These are phyloP conservation scores for Drosophila aff. DNA, from an alignment of 1,140 invertebrate species.

Conservation along the genomic window DNA sequence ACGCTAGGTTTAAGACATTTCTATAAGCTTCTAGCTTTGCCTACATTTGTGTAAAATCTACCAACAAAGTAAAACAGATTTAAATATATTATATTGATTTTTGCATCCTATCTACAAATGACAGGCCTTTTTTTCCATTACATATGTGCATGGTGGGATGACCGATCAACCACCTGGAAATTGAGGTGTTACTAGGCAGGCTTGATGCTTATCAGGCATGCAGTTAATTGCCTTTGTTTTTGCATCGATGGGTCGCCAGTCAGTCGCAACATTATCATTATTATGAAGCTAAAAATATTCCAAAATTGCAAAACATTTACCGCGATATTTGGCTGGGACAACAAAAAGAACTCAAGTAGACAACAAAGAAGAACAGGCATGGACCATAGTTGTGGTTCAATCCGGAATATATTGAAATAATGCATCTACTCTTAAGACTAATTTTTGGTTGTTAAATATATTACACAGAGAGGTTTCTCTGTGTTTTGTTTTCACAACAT, in stretches of 20 bases:
- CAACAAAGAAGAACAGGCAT: conserved; percentile 37
- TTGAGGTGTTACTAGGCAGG: conserved; percentile 30
- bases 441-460: neutral
- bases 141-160: neutral
- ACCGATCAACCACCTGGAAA: conserved; percentile 23
- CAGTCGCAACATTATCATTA: conserved; percentile 39
- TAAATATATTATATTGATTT: neutral
- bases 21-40: neutral
- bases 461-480: too few relatives aligned
- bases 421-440: neutral
- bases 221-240: conserved; percentile 20
- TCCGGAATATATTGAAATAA: neutral
- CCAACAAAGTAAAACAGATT: neutral
- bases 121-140: conserved; percentile 12
- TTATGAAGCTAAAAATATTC: conserved; percentile 39
- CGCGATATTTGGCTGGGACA: conserved; percentile 5
- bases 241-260: neutral
- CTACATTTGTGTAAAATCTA: neutral
- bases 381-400: conserved; percentile 1
- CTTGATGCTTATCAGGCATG: conserved; percentile 31
- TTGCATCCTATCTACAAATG: conserved; percentile 6
- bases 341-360: conserved; percentile 10
- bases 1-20: too few relatives aligned
- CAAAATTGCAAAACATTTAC: conserved; percentile 34
- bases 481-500: too few relatives aligned